phyloP scores from a whole-genome alignment of 2,113 vertebrate species.

The Zosterops borbonicus region DNA sequence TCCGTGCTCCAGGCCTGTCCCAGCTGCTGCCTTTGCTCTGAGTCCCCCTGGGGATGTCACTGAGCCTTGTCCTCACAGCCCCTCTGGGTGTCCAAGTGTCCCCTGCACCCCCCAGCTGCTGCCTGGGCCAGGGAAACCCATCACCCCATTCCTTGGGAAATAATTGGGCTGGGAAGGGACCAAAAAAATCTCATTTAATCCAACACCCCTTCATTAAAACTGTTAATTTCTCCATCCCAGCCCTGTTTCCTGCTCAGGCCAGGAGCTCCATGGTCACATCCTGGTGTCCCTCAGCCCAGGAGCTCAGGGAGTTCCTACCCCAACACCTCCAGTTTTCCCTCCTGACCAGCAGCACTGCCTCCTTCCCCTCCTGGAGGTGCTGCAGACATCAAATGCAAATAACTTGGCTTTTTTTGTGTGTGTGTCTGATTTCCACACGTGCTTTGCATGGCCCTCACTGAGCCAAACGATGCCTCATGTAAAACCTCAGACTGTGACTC shows the following conservation, averaged over 20 bases:
- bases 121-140: neutral
- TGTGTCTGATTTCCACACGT: neutral
- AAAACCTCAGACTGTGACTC: slow-evolving; percentile 18
- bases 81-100: neutral
- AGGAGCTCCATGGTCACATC: neutral
- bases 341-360: neutral
- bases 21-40: neutral
- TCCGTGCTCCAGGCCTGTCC: fast-evolving
- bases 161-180: neutral
- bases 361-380: neutral
- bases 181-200: neutral
- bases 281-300: neutral
- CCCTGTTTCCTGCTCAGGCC: neutral
- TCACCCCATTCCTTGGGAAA: neutral
- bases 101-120: neutral
- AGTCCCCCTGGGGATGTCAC: neutral
- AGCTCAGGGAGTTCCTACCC: neutral
- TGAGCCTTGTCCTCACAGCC: neutral
- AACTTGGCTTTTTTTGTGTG: neutral
- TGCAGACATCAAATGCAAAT: neutral
- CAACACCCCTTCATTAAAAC: neutral
- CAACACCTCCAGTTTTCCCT: neutral
- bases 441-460: neutral
- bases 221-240: neutral
- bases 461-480: neutral